Evolutionary conservation across 1,140 invertebrate species (phyloP).

Genomic region (Meloidogyne floridensis): DNA sequence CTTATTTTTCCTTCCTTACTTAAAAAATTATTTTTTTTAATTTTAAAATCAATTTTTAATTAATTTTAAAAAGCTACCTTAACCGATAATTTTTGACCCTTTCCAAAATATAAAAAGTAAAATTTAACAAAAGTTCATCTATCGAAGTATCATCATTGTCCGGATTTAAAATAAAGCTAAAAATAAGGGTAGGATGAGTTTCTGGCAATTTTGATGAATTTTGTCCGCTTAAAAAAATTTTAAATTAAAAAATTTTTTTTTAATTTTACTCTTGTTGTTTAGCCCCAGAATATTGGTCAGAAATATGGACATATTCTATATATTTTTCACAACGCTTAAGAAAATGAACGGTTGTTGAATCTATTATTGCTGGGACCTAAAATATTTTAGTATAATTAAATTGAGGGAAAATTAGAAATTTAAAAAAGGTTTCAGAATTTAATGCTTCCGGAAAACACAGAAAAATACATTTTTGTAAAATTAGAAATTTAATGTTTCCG

Average conservation of each 20-base stretch:
- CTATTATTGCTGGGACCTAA: conserved; percentile 40
- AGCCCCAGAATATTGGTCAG: conserved; percentile 82
- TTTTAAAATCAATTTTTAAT: neutral
- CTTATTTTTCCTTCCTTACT: conserved; percentile 80
- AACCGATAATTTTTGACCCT: conserved; percentile 77
- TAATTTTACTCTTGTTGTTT: conserved; percentile 82
- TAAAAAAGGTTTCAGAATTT: no score
- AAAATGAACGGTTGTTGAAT: conserved; percentile 70
- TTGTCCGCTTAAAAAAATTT: conserved; percentile 33
- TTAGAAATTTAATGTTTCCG: neutral
- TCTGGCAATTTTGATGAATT: conserved; percentile 70
- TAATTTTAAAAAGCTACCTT: neutral
- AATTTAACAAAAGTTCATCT: conserved; percentile 48
- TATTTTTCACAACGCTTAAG: conserved; percentile 81
- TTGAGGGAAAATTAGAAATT: no score
- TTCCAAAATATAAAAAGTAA: conserved; percentile 52
- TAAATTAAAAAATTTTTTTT: conserved; percentile 11
- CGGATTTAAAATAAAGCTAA: conserved; percentile 72
- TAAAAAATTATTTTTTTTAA: conserved; percentile 67
- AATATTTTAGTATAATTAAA: neutral
- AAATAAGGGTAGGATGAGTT: conserved; percentile 74
- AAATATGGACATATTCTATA: conserved; percentile 94
- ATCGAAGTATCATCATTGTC: conserved; percentile 35
- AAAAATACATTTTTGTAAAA: no score
- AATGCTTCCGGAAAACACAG: no score